Base-by-base conservation (phyloP, 2,888 invertebrate genomes). In the Drosophila putrida region DNA sequence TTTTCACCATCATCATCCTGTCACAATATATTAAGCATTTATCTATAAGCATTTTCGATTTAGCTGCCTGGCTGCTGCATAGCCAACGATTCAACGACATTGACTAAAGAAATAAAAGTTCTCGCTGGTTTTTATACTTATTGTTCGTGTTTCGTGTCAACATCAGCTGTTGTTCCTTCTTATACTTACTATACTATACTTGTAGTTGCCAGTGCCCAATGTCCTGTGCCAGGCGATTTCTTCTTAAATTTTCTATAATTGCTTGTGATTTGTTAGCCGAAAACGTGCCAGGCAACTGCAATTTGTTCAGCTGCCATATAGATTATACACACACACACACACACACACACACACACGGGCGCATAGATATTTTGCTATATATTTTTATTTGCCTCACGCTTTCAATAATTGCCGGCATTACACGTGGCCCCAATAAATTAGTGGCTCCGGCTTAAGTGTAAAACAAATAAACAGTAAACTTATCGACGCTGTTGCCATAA, bases 201-300 rank as follows among this genome's bases (percentile, higher is more conserved):
- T 49, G 54, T 50, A 28, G 43, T 47, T 49, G 61, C 11, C 54
- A 20, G 55, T n/a, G n/a, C 20, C 47, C 57, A 36, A 53, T 60
- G 43, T 43, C 43, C 54, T 53, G 15, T 27, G 50, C 61, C 33
- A 15, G 61, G 71, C 80, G 71, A 82, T 82, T 83, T 76, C 85
- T 85, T 82, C 87, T 88, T 87, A 87, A 87, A 86, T 88, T 86
- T 86, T 86, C 85, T 86, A 86, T 86, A 86, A 86, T 86, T 88
- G 89, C 85, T 79, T 88, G 85, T 86, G 85, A 86, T 86, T 86
- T 86, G 85, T 86, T 86, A 77, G 84, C 82, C 82, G 63, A 81
- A 75, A 81, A 86, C 85, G 85, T 86, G 85, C 89, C 74, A 71
- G 71, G 75, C 87, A 86, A 88, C 76, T 86, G 87, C 89, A 86